Conservation (phyloP, 1,140 invertebrate genomes). For the Euura saliciscinereae region DNA sequence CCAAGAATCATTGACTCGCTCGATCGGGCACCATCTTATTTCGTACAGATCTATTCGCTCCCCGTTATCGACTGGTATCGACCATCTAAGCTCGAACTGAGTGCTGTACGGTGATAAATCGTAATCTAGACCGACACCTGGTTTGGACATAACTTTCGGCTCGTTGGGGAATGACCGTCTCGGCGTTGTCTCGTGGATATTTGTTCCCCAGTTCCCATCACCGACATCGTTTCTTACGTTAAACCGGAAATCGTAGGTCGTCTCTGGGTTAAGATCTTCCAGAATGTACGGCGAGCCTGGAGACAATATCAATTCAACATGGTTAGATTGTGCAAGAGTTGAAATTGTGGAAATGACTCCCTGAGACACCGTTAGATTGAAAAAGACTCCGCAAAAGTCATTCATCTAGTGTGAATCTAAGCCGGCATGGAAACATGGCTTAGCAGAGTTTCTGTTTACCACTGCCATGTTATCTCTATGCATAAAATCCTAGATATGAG, state of each 20-base stretch:
- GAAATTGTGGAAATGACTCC: no score
- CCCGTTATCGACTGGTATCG: constrained; percentile 84
- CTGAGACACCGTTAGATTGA: no score
- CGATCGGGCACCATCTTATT: constrained; percentile 76
- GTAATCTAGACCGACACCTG: constrained; percentile 36
- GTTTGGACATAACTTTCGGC: constrained; percentile 57
- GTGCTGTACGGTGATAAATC: constrained; percentile 69
- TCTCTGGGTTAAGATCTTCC: constrained; percentile 79
- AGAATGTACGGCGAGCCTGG: constrained; percentile 75
- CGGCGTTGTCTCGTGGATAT: constrained; percentile 63
- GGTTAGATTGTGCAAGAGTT: no score
- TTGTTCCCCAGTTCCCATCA: constrained; percentile 71
- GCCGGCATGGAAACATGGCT: no score
- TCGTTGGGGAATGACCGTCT: constrained; percentile 62
- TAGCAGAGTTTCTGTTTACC: no score
- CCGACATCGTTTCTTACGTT: constrained; percentile 85
- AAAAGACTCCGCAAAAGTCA: no score
- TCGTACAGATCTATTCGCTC: constrained; percentile 84
- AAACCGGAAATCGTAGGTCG: constrained; percentile 84
- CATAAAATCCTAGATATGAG: no score
- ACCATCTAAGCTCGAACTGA: constrained; percentile 82
- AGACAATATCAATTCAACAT: constrained; percentile 8
- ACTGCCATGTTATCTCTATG: no score
- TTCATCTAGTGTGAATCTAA: no score
- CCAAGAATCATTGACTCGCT: constrained; percentile 69